phyloP scores from a whole-genome alignment of 2,797 vertebrate species.

The Tamandua tetradactyla region DNA sequence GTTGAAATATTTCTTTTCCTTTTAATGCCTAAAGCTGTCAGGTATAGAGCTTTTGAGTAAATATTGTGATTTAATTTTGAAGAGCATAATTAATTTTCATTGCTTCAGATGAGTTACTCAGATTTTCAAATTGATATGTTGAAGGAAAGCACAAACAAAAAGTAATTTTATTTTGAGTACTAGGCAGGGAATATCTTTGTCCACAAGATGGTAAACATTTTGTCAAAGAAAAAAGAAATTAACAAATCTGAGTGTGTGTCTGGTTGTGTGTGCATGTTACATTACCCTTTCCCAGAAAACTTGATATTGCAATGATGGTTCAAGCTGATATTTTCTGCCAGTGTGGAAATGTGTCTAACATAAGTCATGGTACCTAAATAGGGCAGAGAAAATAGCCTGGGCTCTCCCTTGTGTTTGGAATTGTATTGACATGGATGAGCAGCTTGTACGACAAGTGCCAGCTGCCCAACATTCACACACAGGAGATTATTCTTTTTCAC shows the following conservation, averaged over 20 bases:
- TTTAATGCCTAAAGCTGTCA: slow-evolving; percentile 38
- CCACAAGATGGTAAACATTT: neutral
- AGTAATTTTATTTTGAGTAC: neutral
- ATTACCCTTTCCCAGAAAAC: neutral
- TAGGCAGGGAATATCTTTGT: slow-evolving; percentile 13
- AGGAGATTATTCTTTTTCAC: neutral
- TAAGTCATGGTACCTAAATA: slow-evolving; percentile 15
- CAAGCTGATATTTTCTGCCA: neutral
- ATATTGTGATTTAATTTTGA: slow-evolving; percentile 46
- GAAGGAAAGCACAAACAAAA: neutral
- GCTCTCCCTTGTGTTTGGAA: neutral
- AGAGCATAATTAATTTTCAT: slow-evolving; percentile 37
- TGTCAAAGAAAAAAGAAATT: neutral
- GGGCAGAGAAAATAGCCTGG: neutral
- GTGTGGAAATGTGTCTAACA: neutral
- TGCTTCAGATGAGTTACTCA: slow-evolving; percentile 29
- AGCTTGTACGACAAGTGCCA: neutral
- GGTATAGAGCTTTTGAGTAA: slow-evolving; percentile 25
- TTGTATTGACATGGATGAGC: neutral
- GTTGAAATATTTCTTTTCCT: slow-evolving; percentile 37
- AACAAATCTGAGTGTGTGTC: neutral
- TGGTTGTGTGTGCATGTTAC: fast-evolving
- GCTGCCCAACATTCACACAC: neutral
- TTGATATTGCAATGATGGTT: neutral
- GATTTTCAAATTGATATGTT: slow-evolving; percentile 29